A percentile compares a stretch with the other conserved stretches of the same genome.
phyloP scores from a whole-genome alignment of 2,888 invertebrate genomes.

The Myopa tessellatipennis region DNA sequence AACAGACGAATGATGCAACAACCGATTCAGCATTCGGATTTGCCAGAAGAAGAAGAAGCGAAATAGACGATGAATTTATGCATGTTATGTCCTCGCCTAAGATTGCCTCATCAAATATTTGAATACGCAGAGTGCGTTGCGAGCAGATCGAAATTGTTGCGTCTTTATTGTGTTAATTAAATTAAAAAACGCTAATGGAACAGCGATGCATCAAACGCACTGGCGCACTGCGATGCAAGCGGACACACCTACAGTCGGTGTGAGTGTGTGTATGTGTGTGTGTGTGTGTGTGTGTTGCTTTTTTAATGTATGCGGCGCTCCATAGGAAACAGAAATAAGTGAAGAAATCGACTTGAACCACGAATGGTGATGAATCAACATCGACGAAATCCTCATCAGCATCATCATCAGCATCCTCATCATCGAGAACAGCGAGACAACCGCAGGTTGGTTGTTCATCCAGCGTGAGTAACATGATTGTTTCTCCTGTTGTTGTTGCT shows the following conservation, averaged over 20 bases:
- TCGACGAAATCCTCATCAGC: neutral
- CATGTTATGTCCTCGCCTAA: neutral
- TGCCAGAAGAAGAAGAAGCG: neutral
- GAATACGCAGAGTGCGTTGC: neutral
- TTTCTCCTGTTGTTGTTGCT: constrained; percentile 18
- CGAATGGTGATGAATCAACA: neutral
- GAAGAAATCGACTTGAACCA: too few species aligned
- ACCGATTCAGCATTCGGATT: too few species aligned
- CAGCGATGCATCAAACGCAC: neutral
- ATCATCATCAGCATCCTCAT: constrained; percentile 1
- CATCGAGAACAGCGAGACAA: neutral
- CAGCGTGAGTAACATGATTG: neutral
- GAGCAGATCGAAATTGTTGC: constrained; percentile 23
- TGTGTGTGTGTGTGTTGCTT: constrained; percentile 20
- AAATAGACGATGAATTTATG: neutral
- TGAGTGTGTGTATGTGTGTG: constrained; percentile 38
- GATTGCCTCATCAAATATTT: neutral
- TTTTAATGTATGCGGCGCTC: constrained; percentile 1
- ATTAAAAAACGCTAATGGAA: constrained; percentile 51
- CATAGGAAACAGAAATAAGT: neutral
- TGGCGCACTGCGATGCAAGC: neutral
- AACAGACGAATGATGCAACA: too few species aligned
- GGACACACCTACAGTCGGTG: constrained; percentile 32
- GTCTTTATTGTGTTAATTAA: constrained; percentile 51
- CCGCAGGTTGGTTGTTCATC: too few species aligned